Base-by-base conservation (phyloP, 2,888 invertebrate genomes). In the Chaitophorus viminalis region DNA sequence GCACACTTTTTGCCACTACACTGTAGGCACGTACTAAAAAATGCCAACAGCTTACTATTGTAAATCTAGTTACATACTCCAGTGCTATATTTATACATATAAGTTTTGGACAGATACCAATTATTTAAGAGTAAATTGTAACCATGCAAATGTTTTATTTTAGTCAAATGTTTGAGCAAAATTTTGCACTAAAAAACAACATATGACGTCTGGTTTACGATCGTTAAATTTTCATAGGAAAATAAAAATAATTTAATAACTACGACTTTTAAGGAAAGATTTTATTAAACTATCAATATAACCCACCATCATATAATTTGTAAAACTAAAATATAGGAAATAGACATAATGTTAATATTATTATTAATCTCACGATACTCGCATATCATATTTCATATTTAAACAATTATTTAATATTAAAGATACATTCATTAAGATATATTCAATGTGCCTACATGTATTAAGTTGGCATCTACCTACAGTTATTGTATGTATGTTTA, bases 21-120 rank as follows among this genome's bases (percentile, higher is more conserved):
- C 60, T 36, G 60, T 60, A 72, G 70, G 9, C 68, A 21, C 31
- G 29, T 60, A 86, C 79, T 77, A 79, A 88, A 88, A 74, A 88
- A 83, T 88, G 60, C 68, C 36, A 68, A 83, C 82, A 77, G 68
- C 83, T 87, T 74, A 81, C 46, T 65, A 81, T 39, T 36, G 74
- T 78, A 75, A 81, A 76, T 78, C 76, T 88, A 76, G 77, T 88
- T 65, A 83, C 52, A 84, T 84, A 83, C 84, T 83, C 81, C 88
- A 88, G 84, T 60, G 76, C 78, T 88, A 83, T 76, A 76, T 72
- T 88, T 88, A 88, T 76, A 82, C 77, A 76, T 77, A 77, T 77
- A 72, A 31, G 25, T 84, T 88, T 78, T 88, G 88, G 83, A 88
- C 29, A 33, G 0, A 17, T 33, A 14, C 81, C 87, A 87, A 87